phyloP scores from a whole-genome alignment of 2,797 vertebrate species.

The Calcarius lapponicus region DNA sequence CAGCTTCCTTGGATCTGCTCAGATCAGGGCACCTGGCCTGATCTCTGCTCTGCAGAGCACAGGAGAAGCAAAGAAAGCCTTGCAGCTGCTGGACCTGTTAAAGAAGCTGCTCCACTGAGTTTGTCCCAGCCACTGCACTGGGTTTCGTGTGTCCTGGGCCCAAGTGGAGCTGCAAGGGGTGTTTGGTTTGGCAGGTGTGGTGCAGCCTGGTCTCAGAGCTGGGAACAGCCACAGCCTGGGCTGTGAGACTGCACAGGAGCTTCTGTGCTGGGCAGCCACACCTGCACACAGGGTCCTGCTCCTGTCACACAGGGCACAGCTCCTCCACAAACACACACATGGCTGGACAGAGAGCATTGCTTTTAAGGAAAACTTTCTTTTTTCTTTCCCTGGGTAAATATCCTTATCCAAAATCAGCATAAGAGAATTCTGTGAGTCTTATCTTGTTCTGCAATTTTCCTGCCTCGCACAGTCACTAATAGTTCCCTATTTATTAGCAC shows the following conservation, averaged over 20 bases:
- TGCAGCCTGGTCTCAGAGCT: neutral
- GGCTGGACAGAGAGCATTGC: neutral
- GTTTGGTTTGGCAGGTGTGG: neutral
- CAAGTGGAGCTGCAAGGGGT: accelerated
- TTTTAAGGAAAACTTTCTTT: neutral
- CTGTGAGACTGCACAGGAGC: neutral
- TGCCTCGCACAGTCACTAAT: neutral
- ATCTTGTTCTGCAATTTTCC: conserved; percentile 46
- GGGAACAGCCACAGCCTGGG: neutral
- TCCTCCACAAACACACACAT: accelerated
- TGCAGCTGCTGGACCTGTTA: neutral
- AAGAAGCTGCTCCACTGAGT: neutral
- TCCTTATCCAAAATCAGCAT: conserved; percentile 23
- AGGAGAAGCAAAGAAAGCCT: neutral
- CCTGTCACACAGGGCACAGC: accelerated
- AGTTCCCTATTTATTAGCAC: conserved; percentile 29
- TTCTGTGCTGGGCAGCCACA: neutral
- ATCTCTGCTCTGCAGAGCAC: neutral
- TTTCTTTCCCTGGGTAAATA: neutral
- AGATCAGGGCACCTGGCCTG: neutral
- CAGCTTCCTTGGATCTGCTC: neutral
- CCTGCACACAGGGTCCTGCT: neutral
- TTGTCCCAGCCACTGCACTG: neutral
- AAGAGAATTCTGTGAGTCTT: conserved; percentile 16
- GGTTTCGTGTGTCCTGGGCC: neutral